Percentiles rank a stretch among this genome's conserved stretches.
Evolutionary conservation across 2,888 invertebrate species (phyloP).

Genomic region (Zhuqinia jingwanae): DNA sequence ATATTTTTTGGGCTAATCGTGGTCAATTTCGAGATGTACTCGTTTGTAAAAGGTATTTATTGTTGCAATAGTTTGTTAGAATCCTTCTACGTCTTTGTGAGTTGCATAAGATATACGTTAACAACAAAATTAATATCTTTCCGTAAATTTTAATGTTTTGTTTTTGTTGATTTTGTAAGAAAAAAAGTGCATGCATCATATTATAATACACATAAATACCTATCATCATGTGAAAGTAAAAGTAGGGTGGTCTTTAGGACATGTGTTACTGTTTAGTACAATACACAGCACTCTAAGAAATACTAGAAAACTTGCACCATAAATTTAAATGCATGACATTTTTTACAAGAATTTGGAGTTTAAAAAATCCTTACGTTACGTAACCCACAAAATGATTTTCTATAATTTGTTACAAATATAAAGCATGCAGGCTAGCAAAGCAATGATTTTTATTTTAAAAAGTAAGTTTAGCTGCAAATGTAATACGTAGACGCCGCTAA

Average conservation of each 20-base stretch:
- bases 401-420: too few species aligned
- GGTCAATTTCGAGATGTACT: constrained; percentile 8
- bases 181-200: constrained; percentile 27
- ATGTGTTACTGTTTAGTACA: not conserved
- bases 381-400: constrained; percentile 18
- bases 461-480: too few species aligned
- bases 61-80: constrained; percentile 17
- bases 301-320: not conserved
- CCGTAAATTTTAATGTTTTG: constrained; percentile 41
- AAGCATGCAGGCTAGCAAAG: too few species aligned
- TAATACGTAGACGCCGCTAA: too few species aligned
- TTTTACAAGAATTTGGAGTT: constrained; percentile 26
- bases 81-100: not conserved
- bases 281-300: not conserved
- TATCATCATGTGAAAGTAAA: not conserved
- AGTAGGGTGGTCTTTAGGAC: constrained; percentile 44
- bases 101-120: constrained; percentile 8
- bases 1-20: constrained; percentile 31
- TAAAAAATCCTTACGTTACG: constrained; percentile 21
- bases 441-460: too few species aligned
- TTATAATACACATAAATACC: not conserved
- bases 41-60: constrained; percentile 15
- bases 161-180: not conserved
- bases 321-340: constrained; percentile 15
- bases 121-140: constrained; percentile 45